Evolutionary conservation across 1,140 invertebrate species (phyloP).

Genomic region (Neoseiulus cucumeris): DNA sequence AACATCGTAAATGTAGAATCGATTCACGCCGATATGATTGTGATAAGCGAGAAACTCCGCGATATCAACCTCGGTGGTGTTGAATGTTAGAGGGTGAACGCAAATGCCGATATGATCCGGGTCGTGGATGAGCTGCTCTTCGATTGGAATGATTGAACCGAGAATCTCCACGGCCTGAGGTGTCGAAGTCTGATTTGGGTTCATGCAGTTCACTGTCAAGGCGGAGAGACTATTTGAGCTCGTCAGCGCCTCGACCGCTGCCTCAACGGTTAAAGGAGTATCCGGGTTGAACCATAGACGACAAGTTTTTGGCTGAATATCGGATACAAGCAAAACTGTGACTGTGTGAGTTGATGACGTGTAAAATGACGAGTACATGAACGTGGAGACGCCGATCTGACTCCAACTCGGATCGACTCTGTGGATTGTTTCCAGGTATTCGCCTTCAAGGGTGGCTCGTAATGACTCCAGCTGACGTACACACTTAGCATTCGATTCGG

Average conservation of each 20-base stretch:
- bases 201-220: not conserved
- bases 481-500: not conserved
- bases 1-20: not conserved
- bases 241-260: not conserved
- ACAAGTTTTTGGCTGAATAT: not conserved
- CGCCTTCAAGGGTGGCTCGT: not conserved
- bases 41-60: not conserved
- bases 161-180: not conserved
- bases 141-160: not conserved
- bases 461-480: not conserved
- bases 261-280: not conserved
- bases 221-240: not conserved
- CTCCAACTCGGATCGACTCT: not conserved
- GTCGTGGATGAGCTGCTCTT: not conserved
- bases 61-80: not conserved
- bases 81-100: not conserved
- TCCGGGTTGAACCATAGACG: not conserved
- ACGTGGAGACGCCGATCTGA: not conserved
- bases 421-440: not conserved
- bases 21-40: not conserved
- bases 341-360: not conserved
- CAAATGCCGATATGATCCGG: not conserved
- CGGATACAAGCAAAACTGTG: not conserved
- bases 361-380: not conserved
- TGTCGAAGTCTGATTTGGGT: not conserved